phyloP scores from a whole-genome alignment of 1,140 invertebrate species.

The Wiebesia pumilae region DNA sequence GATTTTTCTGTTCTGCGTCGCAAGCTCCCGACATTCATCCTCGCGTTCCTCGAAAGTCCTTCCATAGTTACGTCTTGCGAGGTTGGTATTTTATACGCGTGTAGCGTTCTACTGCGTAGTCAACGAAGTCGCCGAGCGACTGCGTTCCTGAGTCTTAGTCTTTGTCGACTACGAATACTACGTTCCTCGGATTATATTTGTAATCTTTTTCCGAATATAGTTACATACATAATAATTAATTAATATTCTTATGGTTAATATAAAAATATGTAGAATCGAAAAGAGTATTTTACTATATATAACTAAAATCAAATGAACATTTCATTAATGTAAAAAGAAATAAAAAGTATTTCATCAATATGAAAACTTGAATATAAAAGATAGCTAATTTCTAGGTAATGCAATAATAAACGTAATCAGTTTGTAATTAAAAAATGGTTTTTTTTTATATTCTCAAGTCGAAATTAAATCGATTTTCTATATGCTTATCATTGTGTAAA shows the following conservation, averaged over 20 bases:
- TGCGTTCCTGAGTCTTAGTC: background rate
- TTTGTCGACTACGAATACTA: background rate
- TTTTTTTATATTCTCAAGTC: background rate
- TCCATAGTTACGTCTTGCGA: background rate
- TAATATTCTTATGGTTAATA: too few relatives aligned
- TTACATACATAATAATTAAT: too few relatives aligned
- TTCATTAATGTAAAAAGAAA: background rate
- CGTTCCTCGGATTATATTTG: too few relatives aligned
- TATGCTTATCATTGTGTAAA: background rate
- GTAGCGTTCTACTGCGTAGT: background rate
- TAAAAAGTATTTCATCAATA: background rate
- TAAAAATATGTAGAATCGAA: too few relatives aligned
- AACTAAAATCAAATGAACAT: too few relatives aligned
- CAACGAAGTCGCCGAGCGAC: background rate
- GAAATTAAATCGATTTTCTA: background rate
- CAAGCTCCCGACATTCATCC: background rate
- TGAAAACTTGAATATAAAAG: background rate
- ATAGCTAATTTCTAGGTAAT: background rate
- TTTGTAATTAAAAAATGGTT: background rate
- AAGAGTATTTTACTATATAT: too few relatives aligned
- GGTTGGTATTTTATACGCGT: background rate
- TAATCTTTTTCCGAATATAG: too few relatives aligned
- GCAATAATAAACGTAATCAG: background rate
- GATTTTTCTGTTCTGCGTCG: background rate
- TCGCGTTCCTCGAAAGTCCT: background rate